phyloP scores from a whole-genome alignment of 2,888 invertebrate species.

The Tetheella fluctuosa region DNA sequence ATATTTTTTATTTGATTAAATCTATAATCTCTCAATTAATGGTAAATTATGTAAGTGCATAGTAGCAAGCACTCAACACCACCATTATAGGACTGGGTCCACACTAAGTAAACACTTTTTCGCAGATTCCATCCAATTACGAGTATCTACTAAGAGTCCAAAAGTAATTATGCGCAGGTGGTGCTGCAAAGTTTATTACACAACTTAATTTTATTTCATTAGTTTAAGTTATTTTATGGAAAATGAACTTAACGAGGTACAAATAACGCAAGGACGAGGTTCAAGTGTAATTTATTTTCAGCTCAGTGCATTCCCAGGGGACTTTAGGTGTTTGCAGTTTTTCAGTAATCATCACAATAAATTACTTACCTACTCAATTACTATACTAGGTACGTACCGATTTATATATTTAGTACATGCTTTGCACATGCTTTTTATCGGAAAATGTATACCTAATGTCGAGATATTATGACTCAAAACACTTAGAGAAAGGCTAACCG shows the following conservation, averaged over 20 bases:
- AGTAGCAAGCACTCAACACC: no score
- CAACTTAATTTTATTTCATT: constrained; percentile 9
- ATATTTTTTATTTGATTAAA: no score
- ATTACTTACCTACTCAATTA: neutral
- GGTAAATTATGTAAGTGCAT: no score
- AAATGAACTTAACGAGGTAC: neutral
- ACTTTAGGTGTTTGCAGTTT: no score
- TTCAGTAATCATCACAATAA: neutral
- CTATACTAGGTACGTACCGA: neutral
- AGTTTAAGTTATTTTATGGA: neutral
- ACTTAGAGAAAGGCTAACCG: no score
- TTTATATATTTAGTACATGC: no score
- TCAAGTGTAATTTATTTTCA: neutral
- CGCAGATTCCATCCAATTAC: neutral
- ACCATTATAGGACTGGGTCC: neutral
- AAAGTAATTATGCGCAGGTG: constrained; percentile 4
- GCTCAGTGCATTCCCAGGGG: neutral
- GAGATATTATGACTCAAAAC: no score
- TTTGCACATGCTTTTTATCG: no score
- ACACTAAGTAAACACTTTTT: neutral
- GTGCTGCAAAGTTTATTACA: neutral
- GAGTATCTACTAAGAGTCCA: no score
- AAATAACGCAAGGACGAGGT: neutral
- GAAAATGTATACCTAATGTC: no score
- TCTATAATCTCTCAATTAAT: no score